These are phyloP conservation scores for Drosophila biarmipes DNA, from an alignment of 1,140 invertebrate genomes.

Conservation along the genomic window DNA sequence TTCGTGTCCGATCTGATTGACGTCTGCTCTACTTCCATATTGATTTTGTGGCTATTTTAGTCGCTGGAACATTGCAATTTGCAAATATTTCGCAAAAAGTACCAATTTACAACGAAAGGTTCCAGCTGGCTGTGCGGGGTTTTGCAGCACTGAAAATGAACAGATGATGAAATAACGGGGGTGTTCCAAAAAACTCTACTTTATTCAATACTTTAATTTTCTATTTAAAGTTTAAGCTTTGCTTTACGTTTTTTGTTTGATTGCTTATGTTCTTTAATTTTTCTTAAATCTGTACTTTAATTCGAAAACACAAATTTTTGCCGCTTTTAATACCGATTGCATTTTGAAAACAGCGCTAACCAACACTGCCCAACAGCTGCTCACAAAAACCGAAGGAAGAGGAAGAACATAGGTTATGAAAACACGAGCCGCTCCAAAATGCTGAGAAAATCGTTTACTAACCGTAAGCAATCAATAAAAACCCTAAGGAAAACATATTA, in stretches of 20 bases:
- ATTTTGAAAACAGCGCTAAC: neutral
- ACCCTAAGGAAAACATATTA: neutral
- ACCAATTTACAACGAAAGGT: slow-evolving; percentile 30
- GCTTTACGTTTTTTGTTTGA: too few species aligned
- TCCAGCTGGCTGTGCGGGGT: neutral
- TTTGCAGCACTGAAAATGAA: slow-evolving; percentile 21
- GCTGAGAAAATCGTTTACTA: slow-evolving; percentile 63
- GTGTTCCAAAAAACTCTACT: neutral
- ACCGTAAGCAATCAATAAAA: slow-evolving; percentile 59
- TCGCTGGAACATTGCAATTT: slow-evolving; percentile 31
- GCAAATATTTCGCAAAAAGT: slow-evolving; percentile 32
- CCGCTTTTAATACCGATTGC: too few species aligned
- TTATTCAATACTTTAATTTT: too few species aligned
- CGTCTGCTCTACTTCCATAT: slow-evolving; percentile 71
- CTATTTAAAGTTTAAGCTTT: too few species aligned
- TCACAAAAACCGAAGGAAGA: slow-evolving; percentile 13
- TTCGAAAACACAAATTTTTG: neutral
- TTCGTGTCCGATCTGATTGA: slow-evolving; percentile 69
- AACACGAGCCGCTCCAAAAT: slow-evolving; percentile 63
- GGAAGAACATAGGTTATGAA: slow-evolving; percentile 52
- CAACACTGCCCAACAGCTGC: slow-evolving; percentile 40
- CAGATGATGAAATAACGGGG: slow-evolving; percentile 17
- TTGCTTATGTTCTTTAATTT: too few species aligned
- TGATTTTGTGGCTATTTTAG: slow-evolving; percentile 4
- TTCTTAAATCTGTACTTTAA: neutral